These are phyloP conservation scores for Perca flavescens DNA, from an alignment of 2,113 vertebrate species.

Conservation along the genomic window DNA sequence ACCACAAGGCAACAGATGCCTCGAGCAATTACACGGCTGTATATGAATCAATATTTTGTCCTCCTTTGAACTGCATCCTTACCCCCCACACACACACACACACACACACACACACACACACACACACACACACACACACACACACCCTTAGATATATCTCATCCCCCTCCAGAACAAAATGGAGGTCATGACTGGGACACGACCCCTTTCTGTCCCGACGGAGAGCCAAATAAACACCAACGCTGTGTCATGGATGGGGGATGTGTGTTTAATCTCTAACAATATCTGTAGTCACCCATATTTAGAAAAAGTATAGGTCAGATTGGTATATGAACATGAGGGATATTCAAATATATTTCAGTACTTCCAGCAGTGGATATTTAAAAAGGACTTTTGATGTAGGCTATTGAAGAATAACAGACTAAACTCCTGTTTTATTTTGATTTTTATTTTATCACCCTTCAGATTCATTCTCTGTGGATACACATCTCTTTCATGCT, in stretches of 20 bases:
- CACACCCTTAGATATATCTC: conserved; percentile 39
- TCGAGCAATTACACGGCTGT: conserved; percentile 62
- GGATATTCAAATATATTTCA: background rate
- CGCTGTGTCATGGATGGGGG: conserved; percentile 16
- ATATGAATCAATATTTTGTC: conserved; percentile 73
- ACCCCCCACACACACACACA: background rate
- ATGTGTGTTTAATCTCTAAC: background rate
- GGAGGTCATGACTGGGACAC: conserved; percentile 72
- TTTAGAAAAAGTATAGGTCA: background rate
- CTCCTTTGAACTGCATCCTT: conserved; percentile 61
- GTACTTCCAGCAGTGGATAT: background rate
- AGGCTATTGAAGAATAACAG: background rate
- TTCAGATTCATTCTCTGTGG: background rate
- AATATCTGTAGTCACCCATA: background rate
- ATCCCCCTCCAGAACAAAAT: conserved; percentile 69
- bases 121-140: conserved; percentile 20
- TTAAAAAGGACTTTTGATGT: too few species aligned
- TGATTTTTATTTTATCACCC: too few species aligned
- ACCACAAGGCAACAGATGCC: conserved; percentile 67
- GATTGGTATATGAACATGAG: background rate
- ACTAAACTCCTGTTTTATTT: too few species aligned
- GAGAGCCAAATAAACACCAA: conserved; percentile 59
- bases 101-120: too few species aligned
- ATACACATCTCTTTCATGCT: background rate
- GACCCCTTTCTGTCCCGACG: conserved; percentile 61